Evolutionary conservation across 2,797 vertebrate genomes (phyloP).

Genomic region (Melopsittacus undulatus): DNA sequence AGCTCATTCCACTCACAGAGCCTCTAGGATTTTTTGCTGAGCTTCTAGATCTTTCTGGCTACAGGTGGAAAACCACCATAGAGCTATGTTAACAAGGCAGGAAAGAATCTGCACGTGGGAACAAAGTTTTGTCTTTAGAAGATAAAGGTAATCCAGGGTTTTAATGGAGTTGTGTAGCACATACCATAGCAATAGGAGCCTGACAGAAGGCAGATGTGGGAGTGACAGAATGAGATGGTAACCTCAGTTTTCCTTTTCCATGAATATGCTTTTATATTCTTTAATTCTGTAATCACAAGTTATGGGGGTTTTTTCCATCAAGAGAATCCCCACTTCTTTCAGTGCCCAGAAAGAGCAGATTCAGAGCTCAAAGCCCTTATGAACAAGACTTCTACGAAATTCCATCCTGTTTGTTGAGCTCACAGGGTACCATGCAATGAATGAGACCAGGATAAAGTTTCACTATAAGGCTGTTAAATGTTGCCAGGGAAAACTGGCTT

Average conservation of each 20-base stretch:
- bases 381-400: background rate
- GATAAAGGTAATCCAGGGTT: background rate
- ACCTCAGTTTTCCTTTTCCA: background rate
- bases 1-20: background rate
- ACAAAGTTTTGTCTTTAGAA: background rate
- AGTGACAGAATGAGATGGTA: background rate
- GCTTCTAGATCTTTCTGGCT: background rate
- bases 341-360: background rate
- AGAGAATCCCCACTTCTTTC: background rate
- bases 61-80: background rate
- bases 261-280: background rate
- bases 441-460: background rate
- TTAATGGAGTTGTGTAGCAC: background rate
- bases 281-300: background rate
- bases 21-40: background rate
- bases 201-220: background rate
- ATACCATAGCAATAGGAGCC: background rate
- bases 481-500: background rate
- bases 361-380: background rate
- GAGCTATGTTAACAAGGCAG: background rate
- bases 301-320: rapidly evolving
- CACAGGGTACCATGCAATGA: background rate
- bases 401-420: background rate
- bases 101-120: background rate
- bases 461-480: background rate